Percentiles rank a stretch among this genome's conserved stretches.
Conservation (phyloP, 2,797 vertebrate genomes). For the Perodicticus potto region DNA sequence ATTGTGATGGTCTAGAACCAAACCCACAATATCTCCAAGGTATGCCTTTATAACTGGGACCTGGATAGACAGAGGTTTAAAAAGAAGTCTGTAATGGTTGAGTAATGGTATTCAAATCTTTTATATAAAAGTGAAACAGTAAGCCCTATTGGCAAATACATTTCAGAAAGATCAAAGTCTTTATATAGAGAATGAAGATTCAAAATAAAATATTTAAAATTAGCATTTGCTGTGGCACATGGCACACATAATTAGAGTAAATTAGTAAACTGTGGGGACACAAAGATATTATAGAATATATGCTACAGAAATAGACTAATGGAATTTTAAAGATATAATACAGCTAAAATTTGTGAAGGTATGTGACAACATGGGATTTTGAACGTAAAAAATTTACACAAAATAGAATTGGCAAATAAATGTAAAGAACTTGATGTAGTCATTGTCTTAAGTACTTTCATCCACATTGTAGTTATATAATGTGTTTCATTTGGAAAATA, state of each 20-base stretch:
- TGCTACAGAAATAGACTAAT: conserved; percentile 83
- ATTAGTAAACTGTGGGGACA: conserved; percentile 79
- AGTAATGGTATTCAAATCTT: conserved; percentile 47
- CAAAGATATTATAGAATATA: conserved; percentile 81
- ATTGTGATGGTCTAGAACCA: background rate
- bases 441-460: background rate
- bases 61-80: background rate
- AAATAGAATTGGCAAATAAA: conserved; percentile 63
- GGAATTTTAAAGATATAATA: conserved; percentile 84
- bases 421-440: background rate
- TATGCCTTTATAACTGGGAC: conserved; percentile 10
- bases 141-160: conserved; percentile 24
- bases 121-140: conserved; percentile 16
- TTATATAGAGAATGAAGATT: conserved; percentile 75
- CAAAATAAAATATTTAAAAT: conserved; percentile 81
- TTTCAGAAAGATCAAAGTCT: conserved; percentile 69
- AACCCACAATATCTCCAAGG: background rate
- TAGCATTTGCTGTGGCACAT: conserved; percentile 77
- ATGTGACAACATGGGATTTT: conserved; percentile 47
- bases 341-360: conserved; percentile 81
- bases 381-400: conserved; percentile 50
- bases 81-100: background rate
- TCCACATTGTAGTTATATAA: background rate
- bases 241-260: conserved; percentile 80
- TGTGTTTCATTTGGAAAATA: conserved; percentile 9